A percentile compares a stretch with the other conserved stretches of the same genome.
phyloP scores from a whole-genome alignment of 2,113 vertebrate genomes.

The Pogona vitticeps region DNA sequence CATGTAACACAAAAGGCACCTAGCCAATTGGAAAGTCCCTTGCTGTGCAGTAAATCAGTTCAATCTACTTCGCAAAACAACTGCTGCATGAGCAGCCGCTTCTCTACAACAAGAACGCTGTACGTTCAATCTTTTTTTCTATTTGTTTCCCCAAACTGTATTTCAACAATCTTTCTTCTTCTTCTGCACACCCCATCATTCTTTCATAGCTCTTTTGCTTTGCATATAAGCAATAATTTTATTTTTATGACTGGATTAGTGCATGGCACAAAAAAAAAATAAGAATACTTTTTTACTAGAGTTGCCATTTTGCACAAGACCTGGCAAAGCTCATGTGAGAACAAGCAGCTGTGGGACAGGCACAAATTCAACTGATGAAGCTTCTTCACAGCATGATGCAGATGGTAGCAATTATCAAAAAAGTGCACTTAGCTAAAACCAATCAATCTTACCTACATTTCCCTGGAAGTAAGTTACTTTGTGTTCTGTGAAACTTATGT shows the following conservation, averaged over 20 bases:
- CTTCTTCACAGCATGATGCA: background rate
- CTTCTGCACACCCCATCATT: background rate
- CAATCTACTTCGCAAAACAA: background rate
- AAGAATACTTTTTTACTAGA: conserved; percentile 6
- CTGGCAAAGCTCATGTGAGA: background rate
- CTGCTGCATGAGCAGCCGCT: background rate
- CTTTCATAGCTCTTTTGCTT: conserved; percentile 11
- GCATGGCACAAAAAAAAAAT: conserved; percentile 20
- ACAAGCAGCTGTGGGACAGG: background rate
- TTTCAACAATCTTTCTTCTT: conserved; percentile 17
- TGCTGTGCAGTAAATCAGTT: background rate
- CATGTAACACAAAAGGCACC: background rate
- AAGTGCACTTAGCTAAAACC: too few relatives aligned
- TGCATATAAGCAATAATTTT: conserved; percentile 4
- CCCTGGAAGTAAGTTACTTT: too few relatives aligned
- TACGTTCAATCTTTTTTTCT: too few relatives aligned
- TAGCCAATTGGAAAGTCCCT: background rate
- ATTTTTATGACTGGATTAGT: background rate
- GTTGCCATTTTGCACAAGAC: background rate
- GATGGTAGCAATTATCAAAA: too few relatives aligned
- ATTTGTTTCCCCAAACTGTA: background rate
- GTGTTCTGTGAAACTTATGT: too few relatives aligned
- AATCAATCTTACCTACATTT: too few relatives aligned
- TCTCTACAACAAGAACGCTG: too few relatives aligned
- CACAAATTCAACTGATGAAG: background rate